Evolutionary conservation across 2,797 vertebrate genomes (phyloP).

Genomic region (Fratercula arctica): DNA sequence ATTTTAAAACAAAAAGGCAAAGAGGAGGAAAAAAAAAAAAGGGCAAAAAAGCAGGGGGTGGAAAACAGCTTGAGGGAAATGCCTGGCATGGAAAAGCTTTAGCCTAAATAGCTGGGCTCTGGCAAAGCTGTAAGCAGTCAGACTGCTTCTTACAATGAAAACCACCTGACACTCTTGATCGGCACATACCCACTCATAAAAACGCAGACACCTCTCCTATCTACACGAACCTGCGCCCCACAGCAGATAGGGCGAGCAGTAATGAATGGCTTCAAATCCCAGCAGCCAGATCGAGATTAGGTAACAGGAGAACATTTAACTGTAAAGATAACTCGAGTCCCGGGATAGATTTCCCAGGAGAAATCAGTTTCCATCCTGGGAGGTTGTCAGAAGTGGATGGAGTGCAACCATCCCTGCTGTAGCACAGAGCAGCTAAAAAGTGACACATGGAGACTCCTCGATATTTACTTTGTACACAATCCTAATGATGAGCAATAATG

Average conservation of each 20-base stretch:
- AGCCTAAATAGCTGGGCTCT: conserved; percentile 48
- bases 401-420: neutral
- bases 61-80: conserved; percentile 56
- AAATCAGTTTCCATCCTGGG: neutral
- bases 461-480: neutral
- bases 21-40: neutral
- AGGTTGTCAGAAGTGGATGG: neutral
- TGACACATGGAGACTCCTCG: neutral
- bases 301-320: neutral
- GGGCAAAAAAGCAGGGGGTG: neutral
- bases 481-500: neutral
- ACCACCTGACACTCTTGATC: neutral
- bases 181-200: neutral
- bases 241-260: conserved; percentile 12
- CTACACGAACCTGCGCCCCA: neutral
- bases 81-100: conserved; percentile 48
- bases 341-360: conserved; percentile 18
- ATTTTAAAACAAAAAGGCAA: conserved; percentile 54
- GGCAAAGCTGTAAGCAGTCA: conserved; percentile 53
- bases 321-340: conserved; percentile 8
- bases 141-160: conserved; percentile 41
- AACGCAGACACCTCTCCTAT: neutral
- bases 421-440: neutral
- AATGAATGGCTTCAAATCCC: neutral
- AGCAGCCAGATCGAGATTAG: conserved; percentile 33